Conservation (phyloP, 2,113 vertebrate species). For the Macrotus californicus region DNA sequence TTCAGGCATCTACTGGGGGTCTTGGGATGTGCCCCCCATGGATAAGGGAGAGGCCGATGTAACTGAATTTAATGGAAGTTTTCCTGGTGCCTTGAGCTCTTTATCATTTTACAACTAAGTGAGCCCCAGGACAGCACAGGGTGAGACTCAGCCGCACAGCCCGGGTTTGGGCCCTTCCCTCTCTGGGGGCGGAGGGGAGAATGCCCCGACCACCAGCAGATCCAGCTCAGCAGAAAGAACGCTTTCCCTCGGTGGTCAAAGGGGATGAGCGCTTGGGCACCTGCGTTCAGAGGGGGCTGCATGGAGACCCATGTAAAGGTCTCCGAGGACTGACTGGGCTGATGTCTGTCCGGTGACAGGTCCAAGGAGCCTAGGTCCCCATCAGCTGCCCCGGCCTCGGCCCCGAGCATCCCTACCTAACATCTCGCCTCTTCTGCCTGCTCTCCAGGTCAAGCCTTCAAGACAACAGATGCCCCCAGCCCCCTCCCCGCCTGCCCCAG, state of each 20-base stretch:
- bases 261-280: neutral
- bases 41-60: neutral
- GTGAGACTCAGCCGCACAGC: neutral
- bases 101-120: neutral
- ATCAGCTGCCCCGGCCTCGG: neutral
- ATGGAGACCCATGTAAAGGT: neutral
- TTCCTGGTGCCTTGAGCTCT: neutral
- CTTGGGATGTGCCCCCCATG: neutral
- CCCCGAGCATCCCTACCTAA: neutral
- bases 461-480: neutral
- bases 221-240: neutral
- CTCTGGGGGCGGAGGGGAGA: neutral
- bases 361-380: neutral
- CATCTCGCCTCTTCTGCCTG: neutral
- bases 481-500: neutral
- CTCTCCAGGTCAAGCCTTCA: neutral
- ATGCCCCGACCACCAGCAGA: neutral
- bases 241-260: neutral
- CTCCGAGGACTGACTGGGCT: neutral
- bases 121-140: fast-evolving
- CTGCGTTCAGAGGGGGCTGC: neutral
- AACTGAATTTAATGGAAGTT: neutral
- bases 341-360: neutral
- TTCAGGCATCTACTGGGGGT: neutral
- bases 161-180: neutral